phyloP scores from a whole-genome alignment of 2,797 vertebrate genomes.

The Balearica regulorum region DNA sequence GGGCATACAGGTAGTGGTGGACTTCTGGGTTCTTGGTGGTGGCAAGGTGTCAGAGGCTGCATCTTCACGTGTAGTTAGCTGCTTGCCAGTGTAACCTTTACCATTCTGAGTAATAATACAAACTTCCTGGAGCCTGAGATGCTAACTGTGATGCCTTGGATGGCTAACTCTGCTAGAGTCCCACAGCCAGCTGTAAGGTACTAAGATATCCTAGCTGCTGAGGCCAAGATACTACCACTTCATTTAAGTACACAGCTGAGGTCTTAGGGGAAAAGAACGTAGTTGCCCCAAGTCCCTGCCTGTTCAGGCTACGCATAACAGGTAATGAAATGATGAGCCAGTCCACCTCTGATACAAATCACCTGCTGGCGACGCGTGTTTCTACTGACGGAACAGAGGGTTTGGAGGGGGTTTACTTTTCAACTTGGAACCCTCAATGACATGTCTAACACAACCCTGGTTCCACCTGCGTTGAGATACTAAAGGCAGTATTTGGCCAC shows the following conservation, averaged over 20 bases:
- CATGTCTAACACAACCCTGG: background rate
- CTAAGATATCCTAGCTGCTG: background rate
- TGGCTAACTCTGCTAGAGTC: background rate
- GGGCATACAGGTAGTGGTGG: background rate
- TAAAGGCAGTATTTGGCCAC: background rate
- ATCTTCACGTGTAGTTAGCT: background rate
- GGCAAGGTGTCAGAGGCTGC: background rate
- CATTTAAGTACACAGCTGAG: background rate
- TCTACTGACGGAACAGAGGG: background rate
- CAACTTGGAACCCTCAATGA: background rate
- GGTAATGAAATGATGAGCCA: background rate
- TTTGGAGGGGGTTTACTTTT: background rate
- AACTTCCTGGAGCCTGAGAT: background rate
- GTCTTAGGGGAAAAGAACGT: background rate
- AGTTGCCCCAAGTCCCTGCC: background rate
- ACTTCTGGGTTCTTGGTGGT: background rate
- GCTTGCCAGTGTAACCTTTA: background rate
- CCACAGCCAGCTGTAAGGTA: background rate
- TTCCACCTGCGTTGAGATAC: background rate
- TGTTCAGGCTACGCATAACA: background rate
- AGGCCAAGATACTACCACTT: background rate
- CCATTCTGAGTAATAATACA: background rate
- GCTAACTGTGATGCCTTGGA: too few species aligned
- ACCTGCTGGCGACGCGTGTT: background rate
- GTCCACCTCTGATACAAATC: background rate